Evolutionary conservation across 2,888 invertebrate genomes (phyloP).

Genomic region (Lithophane socia): DNA sequence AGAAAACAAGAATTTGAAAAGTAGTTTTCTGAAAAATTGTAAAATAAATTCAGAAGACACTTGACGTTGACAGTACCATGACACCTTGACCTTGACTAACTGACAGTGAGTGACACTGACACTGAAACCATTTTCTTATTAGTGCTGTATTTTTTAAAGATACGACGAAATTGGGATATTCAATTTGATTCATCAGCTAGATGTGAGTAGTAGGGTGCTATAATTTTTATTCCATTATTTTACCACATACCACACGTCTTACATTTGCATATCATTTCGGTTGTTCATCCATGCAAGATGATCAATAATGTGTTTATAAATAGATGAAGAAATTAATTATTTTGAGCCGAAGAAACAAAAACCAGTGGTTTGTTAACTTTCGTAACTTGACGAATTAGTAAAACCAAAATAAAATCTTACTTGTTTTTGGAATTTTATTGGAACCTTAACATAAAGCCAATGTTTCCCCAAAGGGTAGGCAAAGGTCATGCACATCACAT

Average conservation of each 20-base stretch:
- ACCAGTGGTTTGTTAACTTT: not conserved
- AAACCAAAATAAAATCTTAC: not conserved
- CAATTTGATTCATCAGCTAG: not conserved
- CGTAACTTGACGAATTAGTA: not conserved
- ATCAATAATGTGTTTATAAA: not conserved
- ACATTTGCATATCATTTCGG: not conserved
- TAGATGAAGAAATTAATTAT: not conserved
- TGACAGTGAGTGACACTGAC: conserved; percentile 29
- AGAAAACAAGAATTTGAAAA: not conserved
- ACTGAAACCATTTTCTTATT: not conserved
- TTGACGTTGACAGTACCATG: not conserved
- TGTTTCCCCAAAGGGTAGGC: not conserved
- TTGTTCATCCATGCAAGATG: not conserved
- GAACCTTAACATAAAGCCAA: not conserved
- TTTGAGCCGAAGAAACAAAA: not conserved
- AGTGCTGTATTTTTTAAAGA: not conserved
- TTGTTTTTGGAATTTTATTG: not conserved
- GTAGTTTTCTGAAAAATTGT: not conserved
- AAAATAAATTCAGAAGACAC: not conserved
- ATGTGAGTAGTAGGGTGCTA: not conserved
- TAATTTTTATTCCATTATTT: not conserved
- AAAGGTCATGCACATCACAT: not conserved
- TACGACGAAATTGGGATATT: not conserved
- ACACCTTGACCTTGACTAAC: conserved; percentile 14
- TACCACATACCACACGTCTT: not conserved